Evolutionary conservation across 2,797 vertebrate genomes (phyloP).

Genomic region (Lacerta agilis): DNA sequence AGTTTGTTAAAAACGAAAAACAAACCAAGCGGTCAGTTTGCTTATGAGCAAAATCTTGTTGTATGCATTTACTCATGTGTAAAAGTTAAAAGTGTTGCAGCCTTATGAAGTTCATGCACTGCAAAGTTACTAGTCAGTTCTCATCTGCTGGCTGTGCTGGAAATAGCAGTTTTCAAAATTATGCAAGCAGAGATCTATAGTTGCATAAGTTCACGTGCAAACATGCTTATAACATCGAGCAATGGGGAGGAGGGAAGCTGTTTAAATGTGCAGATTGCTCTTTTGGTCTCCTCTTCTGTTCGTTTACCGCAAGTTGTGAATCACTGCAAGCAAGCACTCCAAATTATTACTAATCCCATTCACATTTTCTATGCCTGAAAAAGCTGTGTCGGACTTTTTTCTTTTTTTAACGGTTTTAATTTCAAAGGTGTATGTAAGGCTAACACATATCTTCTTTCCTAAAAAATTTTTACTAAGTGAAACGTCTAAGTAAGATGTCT

Average conservation of each 20-base stretch:
- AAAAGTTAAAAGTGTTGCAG: background rate
- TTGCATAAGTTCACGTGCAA: constrained; percentile 7
- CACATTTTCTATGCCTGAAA: background rate
- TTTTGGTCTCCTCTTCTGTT: background rate
- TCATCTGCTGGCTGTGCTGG: background rate
- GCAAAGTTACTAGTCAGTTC: background rate
- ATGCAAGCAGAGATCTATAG: background rate
- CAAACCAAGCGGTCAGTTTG: background rate
- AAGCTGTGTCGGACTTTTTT: background rate
- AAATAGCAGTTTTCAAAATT: background rate
- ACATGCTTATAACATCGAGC: background rate
- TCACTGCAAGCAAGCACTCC: background rate
- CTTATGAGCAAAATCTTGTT: background rate
- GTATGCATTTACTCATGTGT: background rate
- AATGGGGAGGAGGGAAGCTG: background rate
- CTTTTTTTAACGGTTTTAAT: background rate
- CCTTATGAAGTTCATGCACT: background rate
- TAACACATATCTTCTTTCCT: background rate
- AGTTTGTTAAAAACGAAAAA: background rate
- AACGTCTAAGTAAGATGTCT: background rate
- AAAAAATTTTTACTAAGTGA: too few species aligned
- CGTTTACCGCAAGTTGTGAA: background rate
- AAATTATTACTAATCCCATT: constrained; percentile 2
- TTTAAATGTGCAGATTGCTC: background rate
- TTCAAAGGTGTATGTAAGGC: background rate